phyloP scores from a whole-genome alignment of 1,140 invertebrate species.

The Scaptomyza graminum region DNA sequence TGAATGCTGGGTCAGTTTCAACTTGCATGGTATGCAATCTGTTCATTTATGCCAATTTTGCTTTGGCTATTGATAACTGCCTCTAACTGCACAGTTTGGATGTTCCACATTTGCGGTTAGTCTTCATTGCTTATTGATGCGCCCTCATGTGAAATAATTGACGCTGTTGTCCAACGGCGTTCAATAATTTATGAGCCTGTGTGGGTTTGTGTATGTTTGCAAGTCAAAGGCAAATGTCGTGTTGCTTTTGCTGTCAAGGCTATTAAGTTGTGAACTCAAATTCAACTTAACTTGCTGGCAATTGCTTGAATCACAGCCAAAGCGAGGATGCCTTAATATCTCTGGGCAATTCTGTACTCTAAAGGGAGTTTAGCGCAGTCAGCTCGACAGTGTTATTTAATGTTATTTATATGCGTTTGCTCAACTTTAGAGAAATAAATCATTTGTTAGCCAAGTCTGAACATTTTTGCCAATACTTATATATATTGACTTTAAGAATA shows the following conservation, averaged over 20 bases:
- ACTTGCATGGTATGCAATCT: conserved; percentile 50
- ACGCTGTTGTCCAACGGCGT: conserved; percentile 64
- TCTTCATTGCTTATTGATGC: conserved; percentile 73
- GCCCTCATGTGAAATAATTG: conserved; percentile 78
- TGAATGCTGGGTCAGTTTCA: conserved; percentile 19
- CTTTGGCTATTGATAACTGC: conserved; percentile 29
- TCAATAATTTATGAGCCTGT: conserved; percentile 67
- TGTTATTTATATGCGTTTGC: not conserved
- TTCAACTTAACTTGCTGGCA: conserved; percentile 6
- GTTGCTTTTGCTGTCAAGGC: conserved; percentile 15
- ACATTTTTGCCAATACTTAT: too few species aligned
- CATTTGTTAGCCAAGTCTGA: not conserved
- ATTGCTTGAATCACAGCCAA: conserved; percentile 15
- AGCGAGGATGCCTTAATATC: conserved; percentile 19
- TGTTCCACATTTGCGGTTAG: conserved; percentile 7
- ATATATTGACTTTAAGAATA: too few species aligned
- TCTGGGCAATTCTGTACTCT: conserved; percentile 3
- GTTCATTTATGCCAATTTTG: conserved; percentile 50
- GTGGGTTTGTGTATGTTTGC: conserved; percentile 11
- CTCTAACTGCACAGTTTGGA: not conserved
- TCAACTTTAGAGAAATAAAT: not conserved
- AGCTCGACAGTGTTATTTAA: not conserved
- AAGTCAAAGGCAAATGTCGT: conserved; percentile 12
- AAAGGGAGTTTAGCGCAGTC: not conserved
- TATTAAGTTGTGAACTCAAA: conserved; percentile 22